Evolutionary conservation across 1,140 invertebrate species (phyloP), one percentile per base, ranked within the genome.

Genomic region (Drosophila takahashii): DNA sequence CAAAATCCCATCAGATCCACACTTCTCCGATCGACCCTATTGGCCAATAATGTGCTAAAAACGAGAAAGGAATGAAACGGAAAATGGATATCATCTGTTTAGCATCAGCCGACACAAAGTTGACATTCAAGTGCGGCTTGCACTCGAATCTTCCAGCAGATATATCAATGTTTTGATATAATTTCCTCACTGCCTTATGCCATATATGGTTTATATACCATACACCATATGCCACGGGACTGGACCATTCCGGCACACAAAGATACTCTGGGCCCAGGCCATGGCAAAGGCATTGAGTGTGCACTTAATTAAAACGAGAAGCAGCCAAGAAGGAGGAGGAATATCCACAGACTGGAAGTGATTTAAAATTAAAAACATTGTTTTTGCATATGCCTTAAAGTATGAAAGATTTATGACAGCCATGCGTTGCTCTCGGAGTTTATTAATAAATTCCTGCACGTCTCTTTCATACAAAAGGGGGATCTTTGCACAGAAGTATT

Each of bases 41-140:
- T 66, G 65, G 54, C 44, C 50, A 69, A 66, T 79, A 62, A 77
- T 62, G 70, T 84, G 79, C 58, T 83, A 72, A 83, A 72, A 77
- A 66, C 37, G 15, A 47, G 11, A 22, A n/a, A n/a, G 66, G 47
- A 69, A 67, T 45, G 15, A 41, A 39, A 34, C 18, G 34, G 50
- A 57, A 47, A 71, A 48, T 44, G 37, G 48, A 48, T 42, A 62
- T 81, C 62, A 70, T 89, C 84, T 89, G 84, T 47, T 80, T 74
- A 80, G 69, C 73, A 80, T 89, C 84, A 80, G 52, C 80, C 69
- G 79, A 89, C 85, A 60, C 77, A 89, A 84, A 89, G 84, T 84
- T 89, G 84, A 89, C 84, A 89, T 89, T 83, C 84, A 84, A 89
- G 84, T 89, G 84, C 79, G 89, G 79, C 78, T 76, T 67, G 71